Percentiles rank a stretch among this genome's conserved stretches.
These are phyloP conservation scores for Lophius piscatorius DNA, from an alignment of 2,113 vertebrate genomes.

Conservation along the genomic window DNA sequence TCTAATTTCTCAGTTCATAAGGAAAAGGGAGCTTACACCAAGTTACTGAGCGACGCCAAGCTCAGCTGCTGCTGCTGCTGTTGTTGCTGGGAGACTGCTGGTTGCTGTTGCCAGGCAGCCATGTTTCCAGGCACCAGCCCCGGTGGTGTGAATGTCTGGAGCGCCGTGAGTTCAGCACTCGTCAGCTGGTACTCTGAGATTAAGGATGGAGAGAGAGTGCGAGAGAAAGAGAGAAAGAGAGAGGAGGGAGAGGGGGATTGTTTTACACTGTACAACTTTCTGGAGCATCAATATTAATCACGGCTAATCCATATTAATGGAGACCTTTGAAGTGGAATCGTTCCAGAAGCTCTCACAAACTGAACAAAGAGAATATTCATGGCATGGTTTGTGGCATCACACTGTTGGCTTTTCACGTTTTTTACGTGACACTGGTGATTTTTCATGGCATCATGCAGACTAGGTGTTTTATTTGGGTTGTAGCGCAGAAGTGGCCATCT, in stretches of 20 bases:
- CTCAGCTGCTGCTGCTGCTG: constrained; percentile 85
- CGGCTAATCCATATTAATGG: constrained; percentile 76
- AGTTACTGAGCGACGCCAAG: constrained; percentile 90
- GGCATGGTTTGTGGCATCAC: constrained; percentile 51
- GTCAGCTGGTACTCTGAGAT: constrained; percentile 93
- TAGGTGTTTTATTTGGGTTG: neutral
- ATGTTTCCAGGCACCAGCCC: constrained; percentile 91
- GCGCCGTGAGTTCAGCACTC: constrained; percentile 91
- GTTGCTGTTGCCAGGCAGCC: constrained; percentile 92
- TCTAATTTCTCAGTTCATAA: neutral
- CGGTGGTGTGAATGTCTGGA: constrained; percentile 91
- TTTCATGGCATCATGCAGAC: constrained; percentile 22
- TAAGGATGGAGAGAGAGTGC: constrained; percentile 35
- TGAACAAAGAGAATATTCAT: constrained; percentile 78
- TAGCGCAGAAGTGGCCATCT: constrained; percentile 8
- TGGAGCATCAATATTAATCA: constrained; percentile 73
- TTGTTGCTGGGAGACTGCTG: constrained; percentile 76
- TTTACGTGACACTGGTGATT: constrained; percentile 7
- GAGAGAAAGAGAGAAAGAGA: constrained; percentile 14
- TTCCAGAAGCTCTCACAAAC: constrained; percentile 67
- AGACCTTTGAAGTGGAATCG: constrained; percentile 73
- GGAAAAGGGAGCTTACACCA: constrained; percentile 85
- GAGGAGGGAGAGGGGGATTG: constrained; percentile 41
- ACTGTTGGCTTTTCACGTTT: constrained; percentile 44
- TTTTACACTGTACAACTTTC: constrained; percentile 72